Percentiles rank a stretch among this genome's conserved stretches.
Evolutionary conservation across 2,888 invertebrate species (phyloP).

Genomic region (Leucophenga maculata): DNA sequence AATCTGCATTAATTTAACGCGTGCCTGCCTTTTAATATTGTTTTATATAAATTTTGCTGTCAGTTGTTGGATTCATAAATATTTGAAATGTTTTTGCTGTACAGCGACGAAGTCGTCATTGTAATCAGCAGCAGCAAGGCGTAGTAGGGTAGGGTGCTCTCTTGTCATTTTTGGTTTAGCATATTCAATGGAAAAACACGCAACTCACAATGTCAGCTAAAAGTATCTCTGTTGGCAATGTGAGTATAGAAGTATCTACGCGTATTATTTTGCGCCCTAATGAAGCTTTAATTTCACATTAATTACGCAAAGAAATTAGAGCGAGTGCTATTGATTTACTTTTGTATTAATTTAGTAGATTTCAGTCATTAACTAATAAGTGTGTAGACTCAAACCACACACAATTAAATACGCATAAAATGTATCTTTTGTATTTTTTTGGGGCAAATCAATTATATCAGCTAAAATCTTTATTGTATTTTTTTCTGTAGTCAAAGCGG

Average conservation of each 20-base stretch:
- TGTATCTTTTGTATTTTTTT: too few species aligned
- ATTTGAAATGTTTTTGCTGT: constrained; percentile 34
- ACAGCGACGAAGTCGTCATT: constrained; percentile 22
- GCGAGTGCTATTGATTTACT: constrained; percentile 29
- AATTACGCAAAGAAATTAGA: constrained; percentile 22
- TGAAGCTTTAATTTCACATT: constrained; percentile 49
- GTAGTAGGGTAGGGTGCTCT: too few species aligned
- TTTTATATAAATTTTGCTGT: neutral
- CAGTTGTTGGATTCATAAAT: constrained; percentile 37
- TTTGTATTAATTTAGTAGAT: constrained; percentile 3
- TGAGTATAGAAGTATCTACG: too few species aligned
- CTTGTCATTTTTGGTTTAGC: neutral
- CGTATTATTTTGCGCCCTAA: constrained; percentile 37
- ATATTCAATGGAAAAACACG: constrained; percentile 8
- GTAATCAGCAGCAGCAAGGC: too few species aligned
- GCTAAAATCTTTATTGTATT: too few species aligned
- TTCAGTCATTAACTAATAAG: too few species aligned
- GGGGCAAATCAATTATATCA: too few species aligned
- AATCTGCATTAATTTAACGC: constrained; percentile 35
- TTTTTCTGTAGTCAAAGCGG: too few species aligned
- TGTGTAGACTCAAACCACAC: too few species aligned
- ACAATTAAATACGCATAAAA: too few species aligned
- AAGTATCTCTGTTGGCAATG: too few species aligned
- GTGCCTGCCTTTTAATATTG: constrained; percentile 42
- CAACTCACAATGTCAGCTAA: too few species aligned